Conservation (phyloP, 2,888 invertebrate genomes). For the Orchestes rusci region DNA sequence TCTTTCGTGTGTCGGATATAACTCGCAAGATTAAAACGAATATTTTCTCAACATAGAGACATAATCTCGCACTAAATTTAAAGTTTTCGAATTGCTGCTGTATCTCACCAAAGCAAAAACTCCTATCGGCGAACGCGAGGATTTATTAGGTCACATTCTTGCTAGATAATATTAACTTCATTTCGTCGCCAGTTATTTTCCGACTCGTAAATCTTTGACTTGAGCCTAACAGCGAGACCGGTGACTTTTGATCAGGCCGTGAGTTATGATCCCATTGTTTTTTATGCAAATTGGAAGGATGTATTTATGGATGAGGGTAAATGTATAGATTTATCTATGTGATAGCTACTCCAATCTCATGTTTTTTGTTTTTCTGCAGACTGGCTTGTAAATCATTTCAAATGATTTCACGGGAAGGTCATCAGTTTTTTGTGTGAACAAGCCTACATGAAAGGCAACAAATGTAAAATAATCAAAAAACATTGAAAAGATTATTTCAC, state of each 20-base stretch:
- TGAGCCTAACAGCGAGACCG: slow-evolving; percentile 16
- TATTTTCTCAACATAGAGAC: slow-evolving; percentile 5
- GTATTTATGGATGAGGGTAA: too few species aligned
- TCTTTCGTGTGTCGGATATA: neutral
- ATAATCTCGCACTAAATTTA: slow-evolving; percentile 14
- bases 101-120: slow-evolving; percentile 12
- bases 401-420: too few species aligned
- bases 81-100: slow-evolving; percentile 15
- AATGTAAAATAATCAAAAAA: too few species aligned
- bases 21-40: slow-evolving; percentile 1
- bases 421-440: too few species aligned
- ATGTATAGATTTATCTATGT: too few species aligned
- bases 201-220: slow-evolving; percentile 19
- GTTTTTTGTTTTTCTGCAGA: too few species aligned
- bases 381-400: too few species aligned
- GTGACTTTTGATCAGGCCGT: slow-evolving; percentile 18
- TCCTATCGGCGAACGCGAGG: slow-evolving; percentile 12
- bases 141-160: slow-evolving; percentile 21
- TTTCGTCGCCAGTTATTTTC: slow-evolving; percentile 22
- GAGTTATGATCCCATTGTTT: slow-evolving; percentile 20
- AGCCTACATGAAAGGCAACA: too few species aligned
- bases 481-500: too few species aligned
- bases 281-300: slow-evolving; percentile 20
- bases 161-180: slow-evolving; percentile 24
- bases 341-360: too few species aligned